Conservation (phyloP, 2,888 invertebrate genomes). For the Leptopilina drosophilae region DNA sequence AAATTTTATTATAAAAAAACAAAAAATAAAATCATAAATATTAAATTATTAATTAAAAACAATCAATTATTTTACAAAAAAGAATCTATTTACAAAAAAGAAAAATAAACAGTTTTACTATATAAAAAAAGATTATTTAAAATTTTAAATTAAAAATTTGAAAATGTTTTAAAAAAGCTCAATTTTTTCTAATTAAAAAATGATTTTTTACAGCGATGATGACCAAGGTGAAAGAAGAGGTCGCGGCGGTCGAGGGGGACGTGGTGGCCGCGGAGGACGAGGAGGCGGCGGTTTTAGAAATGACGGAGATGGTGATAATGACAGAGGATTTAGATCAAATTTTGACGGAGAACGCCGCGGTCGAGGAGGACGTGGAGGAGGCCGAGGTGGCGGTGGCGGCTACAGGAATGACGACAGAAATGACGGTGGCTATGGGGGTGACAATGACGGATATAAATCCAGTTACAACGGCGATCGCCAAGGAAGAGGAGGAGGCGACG, state of each 20-base stretch:
- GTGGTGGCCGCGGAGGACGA: slow-evolving; percentile 50
- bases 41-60: not conserved
- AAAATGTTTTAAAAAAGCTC: not conserved
- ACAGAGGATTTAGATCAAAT: not conserved
- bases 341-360: slow-evolving; percentile 2
- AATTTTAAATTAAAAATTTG: no score
- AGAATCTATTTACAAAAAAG: not conserved
- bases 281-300: slow-evolving; percentile 36
- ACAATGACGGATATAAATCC: not conserved
- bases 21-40: not conserved
- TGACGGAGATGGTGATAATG: not conserved
- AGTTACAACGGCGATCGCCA: not conserved
- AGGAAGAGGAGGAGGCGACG: not conserved
- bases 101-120: no score
- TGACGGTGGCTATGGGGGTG: not conserved
- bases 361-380: slow-evolving; percentile 8
- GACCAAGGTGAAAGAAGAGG: slow-evolving; percentile 62
- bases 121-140: no score
- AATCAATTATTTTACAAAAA: not conserved
- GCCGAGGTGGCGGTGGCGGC: slow-evolving; percentile 8
- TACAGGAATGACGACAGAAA: not conserved
- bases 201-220: slow-evolving; percentile 42
- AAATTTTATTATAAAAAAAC: not conserved
- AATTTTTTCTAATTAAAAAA: not conserved
- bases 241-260: slow-evolving; percentile 46